These are phyloP conservation scores for Parthenolecanium corni DNA, from an alignment of 2,888 invertebrate genomes.

Conservation along the genomic window DNA sequence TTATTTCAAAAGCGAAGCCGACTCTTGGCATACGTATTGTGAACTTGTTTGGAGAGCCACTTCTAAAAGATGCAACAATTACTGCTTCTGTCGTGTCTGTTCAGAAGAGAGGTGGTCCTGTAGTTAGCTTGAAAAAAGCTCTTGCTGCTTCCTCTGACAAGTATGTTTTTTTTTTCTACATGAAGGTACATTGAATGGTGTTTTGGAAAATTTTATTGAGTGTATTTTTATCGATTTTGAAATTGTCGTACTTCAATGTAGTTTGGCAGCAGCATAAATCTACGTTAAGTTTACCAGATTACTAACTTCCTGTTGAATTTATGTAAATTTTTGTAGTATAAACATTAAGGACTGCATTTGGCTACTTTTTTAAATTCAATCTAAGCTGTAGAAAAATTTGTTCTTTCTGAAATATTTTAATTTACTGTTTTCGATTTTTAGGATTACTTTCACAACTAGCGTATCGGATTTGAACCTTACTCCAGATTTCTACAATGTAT, in stretches of 20 bases:
- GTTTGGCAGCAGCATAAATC: no score
- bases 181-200: no score
- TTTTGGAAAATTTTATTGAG: no score
- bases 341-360: no score
- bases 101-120: constrained; percentile 60
- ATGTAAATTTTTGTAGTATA: no score
- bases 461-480: constrained; percentile 64
- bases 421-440: constrained; percentile 35
- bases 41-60: constrained; percentile 60
- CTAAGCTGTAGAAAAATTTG: no score
- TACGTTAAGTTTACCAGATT: no score
- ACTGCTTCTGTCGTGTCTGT: constrained; percentile 50
- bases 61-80: constrained; percentile 42
- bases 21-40: constrained; percentile 58
- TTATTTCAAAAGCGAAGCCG: constrained; percentile 22
- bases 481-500: constrained; percentile 71
- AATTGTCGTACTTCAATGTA: no score
- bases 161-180: constrained; percentile 34
- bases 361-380: no score
- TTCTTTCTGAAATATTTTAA: not conserved
- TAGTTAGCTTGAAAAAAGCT: constrained; percentile 53
- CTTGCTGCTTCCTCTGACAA: constrained; percentile 41
- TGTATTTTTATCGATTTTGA: no score
- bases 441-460: constrained; percentile 62
- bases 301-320: no score